Conservation (phyloP, 2,797 vertebrate species). For the Nannoperca obscura region DNA sequence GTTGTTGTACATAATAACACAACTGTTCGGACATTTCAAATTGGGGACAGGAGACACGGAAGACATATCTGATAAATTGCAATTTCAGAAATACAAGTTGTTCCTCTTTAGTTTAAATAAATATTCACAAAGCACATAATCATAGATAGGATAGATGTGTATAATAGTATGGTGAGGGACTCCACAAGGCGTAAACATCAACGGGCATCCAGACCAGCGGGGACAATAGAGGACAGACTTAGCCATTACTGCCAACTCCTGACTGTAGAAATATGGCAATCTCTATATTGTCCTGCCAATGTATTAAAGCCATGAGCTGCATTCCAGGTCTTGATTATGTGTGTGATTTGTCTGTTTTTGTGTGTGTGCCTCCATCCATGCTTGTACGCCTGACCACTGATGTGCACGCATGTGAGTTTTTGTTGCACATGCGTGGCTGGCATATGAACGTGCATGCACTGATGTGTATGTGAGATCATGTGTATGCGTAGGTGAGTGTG, state of each 20-base stretch:
- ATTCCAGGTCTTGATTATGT: constrained; percentile 70
- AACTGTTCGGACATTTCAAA: not conserved
- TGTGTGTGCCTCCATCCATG: constrained; percentile 17
- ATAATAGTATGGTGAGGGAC: constrained; percentile 43
- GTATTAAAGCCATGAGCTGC: constrained; percentile 70
- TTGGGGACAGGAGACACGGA: not conserved
- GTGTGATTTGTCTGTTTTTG: constrained; percentile 56
- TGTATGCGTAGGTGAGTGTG: constrained; percentile 44
- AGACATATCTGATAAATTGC: constrained; percentile 9
- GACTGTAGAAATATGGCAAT: constrained; percentile 76
- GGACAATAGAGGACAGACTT: constrained; percentile 71
- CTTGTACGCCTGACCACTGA: constrained; percentile 33
- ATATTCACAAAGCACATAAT: constrained; percentile 22
- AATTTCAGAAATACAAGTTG: constrained; percentile 17
- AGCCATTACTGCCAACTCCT: constrained; percentile 75
- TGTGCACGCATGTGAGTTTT: constrained; percentile 45
- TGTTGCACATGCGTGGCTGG: constrained; percentile 43
- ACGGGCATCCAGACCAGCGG: constrained; percentile 55
- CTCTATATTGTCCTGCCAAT: constrained; percentile 80
- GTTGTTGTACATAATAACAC: not conserved
- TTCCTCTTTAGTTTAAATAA: constrained; percentile 1
- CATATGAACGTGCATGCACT: constrained; percentile 31
- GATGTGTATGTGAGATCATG: constrained; percentile 41
- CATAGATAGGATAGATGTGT: constrained; percentile 33
- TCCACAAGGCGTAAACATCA: constrained; percentile 55